A percentile compares a stretch with the other conserved stretches of the same genome.
These are phyloP conservation scores for Drosophila funebris DNA, from an alignment of 1,140 invertebrate species.

Conservation along the genomic window DNA sequence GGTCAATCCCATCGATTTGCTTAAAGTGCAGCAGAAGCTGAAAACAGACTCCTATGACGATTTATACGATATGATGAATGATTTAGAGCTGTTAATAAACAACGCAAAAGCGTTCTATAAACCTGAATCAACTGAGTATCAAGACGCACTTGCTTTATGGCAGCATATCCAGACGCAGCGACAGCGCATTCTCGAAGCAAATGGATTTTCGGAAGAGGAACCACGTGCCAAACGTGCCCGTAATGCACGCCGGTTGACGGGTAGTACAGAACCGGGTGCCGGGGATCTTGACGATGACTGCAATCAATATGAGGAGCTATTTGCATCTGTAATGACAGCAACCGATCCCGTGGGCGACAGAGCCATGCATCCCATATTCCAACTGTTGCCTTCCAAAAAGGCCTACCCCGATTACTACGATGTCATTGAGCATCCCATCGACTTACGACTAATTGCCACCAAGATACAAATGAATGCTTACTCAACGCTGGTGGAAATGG, in stretches of 20 bases:
- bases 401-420: conserved; percentile 98
- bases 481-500: conserved; percentile 90
- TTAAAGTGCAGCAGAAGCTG: conserved; percentile 96
- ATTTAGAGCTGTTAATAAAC: conserved; percentile 94
- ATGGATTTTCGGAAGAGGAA: conserved; percentile 73
- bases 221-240: conserved; percentile 65
- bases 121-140: conserved; percentile 92
- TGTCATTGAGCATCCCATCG: conserved; percentile 97
- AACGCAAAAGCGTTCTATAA: conserved; percentile 98
- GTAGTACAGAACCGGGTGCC: conserved; percentile 84
- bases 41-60: conserved; percentile 97
- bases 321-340: conserved; percentile 91
- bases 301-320: conserved; percentile 91
- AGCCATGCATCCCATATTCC: conserved; percentile 92
- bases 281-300: conserved; percentile 88
- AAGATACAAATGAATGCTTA: conserved; percentile 95
- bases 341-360: conserved; percentile 92
- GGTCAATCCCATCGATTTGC: conserved; percentile 95
- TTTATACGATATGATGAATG: conserved; percentile 93
- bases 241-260: conserved; percentile 70
- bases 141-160: conserved; percentile 96
- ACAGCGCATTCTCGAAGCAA: conserved; percentile 84
- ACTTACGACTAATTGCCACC: conserved; percentile 95
- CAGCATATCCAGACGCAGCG: conserved; percentile 89
- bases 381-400: conserved; percentile 94